Percentiles rank a stretch among this genome's conserved stretches.
phyloP scores from a whole-genome alignment of 2,113 vertebrate species.

The Helogale parvula region DNA sequence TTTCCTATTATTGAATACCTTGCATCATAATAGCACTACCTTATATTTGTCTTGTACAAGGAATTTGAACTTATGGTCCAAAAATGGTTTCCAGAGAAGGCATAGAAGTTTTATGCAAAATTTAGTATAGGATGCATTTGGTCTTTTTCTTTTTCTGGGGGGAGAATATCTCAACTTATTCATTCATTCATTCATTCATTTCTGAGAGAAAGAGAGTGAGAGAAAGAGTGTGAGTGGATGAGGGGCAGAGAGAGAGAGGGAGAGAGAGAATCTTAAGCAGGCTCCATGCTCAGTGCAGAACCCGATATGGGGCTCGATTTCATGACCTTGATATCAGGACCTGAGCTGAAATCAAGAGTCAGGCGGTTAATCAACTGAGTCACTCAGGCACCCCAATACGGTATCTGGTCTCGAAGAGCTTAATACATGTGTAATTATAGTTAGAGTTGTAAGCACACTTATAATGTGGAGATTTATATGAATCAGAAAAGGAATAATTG shows the following conservation, averaged over 20 bases:
- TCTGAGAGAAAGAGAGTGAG: too few species aligned
- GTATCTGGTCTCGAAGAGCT: neutral
- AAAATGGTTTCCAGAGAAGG: neutral
- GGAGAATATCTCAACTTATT: neutral
- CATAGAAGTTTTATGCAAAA: conserved; percentile 37
- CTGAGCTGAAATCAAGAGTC: too few species aligned
- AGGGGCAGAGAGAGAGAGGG: too few species aligned
- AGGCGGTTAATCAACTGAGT: too few species aligned
- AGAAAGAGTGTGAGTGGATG: too few species aligned
- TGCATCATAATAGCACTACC: neutral
- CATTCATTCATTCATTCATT: too few species aligned
- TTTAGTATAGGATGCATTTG: neutral
- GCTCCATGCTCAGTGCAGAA: too few species aligned
- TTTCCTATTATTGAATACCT: neutral
- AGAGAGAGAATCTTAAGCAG: too few species aligned
- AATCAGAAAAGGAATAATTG: neutral
- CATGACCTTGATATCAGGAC: too few species aligned
- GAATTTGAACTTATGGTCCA: neutral
- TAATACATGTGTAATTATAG: neutral
- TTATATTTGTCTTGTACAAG: neutral
- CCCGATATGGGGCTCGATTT: too few species aligned
- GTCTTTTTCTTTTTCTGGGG: neutral
- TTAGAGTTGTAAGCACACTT: neutral
- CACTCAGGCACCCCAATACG: too few species aligned
- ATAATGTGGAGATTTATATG: neutral